A percentile compares a stretch with the other conserved stretches of the same genome.
Evolutionary conservation across 2,797 vertebrate species (phyloP).

Genomic region (Netta rufina): DNA sequence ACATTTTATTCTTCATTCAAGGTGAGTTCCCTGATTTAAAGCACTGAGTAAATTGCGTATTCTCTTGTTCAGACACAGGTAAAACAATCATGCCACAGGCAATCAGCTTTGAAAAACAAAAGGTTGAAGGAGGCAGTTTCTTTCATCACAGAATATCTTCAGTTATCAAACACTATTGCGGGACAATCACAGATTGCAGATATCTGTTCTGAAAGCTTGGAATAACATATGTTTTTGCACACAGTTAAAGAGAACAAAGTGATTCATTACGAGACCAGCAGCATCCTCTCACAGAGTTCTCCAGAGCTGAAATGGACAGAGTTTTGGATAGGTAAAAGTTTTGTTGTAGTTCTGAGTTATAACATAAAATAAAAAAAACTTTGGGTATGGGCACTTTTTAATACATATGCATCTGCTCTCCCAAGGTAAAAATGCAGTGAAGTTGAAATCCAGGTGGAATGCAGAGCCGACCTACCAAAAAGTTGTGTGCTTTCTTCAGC

Average conservation of each 20-base stretch:
- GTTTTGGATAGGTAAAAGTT: not conserved
- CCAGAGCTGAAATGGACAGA: not conserved
- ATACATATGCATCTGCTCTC: not conserved
- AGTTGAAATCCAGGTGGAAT: not conserved
- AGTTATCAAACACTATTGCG: not conserved
- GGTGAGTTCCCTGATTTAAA: constrained; percentile 32
- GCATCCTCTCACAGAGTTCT: not conserved
- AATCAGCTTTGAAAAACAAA: constrained; percentile 18
- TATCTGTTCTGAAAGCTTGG: not conserved
- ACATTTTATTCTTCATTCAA: not conserved
- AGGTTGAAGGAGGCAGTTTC: not conserved
- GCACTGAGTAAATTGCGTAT: not conserved
- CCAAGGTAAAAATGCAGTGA: not conserved
- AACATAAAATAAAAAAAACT: not conserved
- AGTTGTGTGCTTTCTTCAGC: not conserved
- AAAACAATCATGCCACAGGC: constrained; percentile 15
- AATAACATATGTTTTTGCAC: not conserved
- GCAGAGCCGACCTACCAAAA: not conserved
- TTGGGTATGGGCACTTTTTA: not conserved
- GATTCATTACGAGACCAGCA: not conserved
- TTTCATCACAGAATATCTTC: not conserved
- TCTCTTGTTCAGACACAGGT: not conserved
- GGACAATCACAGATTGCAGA: not conserved
- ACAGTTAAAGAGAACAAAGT: not conserved
- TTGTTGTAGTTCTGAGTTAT: not conserved